Evolutionary conservation across 2,113 vertebrate species (phyloP), one percentile per base, ranked within the genome.

Genomic region (Eleginops maclovinus): DNA sequence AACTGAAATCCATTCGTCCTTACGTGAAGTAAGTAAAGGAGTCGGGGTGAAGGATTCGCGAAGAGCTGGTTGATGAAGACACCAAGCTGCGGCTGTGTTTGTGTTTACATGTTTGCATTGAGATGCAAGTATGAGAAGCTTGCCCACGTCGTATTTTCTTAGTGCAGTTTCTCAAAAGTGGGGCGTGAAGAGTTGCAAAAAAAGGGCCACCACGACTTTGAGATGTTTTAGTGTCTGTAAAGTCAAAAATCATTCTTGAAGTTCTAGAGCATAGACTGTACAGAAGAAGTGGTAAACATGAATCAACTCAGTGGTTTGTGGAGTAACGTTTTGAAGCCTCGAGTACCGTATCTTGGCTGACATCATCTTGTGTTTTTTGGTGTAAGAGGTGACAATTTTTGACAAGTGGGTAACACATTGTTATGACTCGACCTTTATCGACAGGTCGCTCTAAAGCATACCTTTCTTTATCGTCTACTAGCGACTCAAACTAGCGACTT

Each of bases 71-170:
- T 72, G 76, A 78, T 77, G 87, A 82, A 76, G 75, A 82, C 79
- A 75, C 74, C 75, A 67, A 67, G 54, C 74, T 36, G 71, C 9
- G 53, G 75, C 72, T 44, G 81, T 88, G 81, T 88, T 89, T 87
- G 78, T 92, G 91, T 93, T 93, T 93, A 93, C 90, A 89, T 93
- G 85, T 90, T 86, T 86, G 79, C 85, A 75, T 84, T 87, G 83
- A 88, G 79, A 69, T 75, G 76, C 75, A 66, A 63, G 77, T 82
- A 10, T 50, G 46, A 84, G 59, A 81, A 53, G 61, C 76, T 82
- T 79, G 78, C 75, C 60, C 58, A 44, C 59, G 70, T 83, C 41
- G 75, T 86, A 62, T 86, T 88, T 87, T 86, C 83, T 77, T 82
- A 58, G 72, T 65, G 80, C 73, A 53, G 72, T 86, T 62, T 83